Base-by-base conservation (phyloP, 2,113 vertebrate species). In the Desmodus rotundus region DNA sequence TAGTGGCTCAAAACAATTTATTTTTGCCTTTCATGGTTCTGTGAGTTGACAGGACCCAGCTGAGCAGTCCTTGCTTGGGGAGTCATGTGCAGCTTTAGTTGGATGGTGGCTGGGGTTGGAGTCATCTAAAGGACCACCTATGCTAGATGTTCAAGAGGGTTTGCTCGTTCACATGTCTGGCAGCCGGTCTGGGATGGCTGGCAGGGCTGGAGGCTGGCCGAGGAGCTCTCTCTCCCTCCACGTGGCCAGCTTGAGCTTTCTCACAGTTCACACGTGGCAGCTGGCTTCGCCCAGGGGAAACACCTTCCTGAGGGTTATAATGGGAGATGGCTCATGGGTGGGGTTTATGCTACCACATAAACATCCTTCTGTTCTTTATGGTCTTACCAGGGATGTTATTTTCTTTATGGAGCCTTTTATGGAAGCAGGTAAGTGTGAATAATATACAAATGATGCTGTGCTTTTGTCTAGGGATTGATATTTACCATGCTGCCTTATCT, bases 21-120 rank as follows among this genome's bases (percentile, higher is more conserved):
- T 91, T 91, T 97, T 77, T 91, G 43, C 88, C 67, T 93, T 61
- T 50, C 58, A 54, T 6, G 58, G 80, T 58, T 96, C 56, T 43
- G 38, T 19, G 63, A 50, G 74, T 45, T 67, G 52, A 31, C 31
- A 28, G 72, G n/a, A 72, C 26, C 45, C 5, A 8, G 38, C 3
- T 7, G 45, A 78, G 47, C 33, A n/a, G 41, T 38, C 33, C 81
- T 92, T 68, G 16, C 70, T 74, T 84, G 43, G 56, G 24, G 22
- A 50, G 17, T 76, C 76, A 43, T 12, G 16, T 4, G 63, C 24
- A 38, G 78, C 92, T 94, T 83, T 65, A 50, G 38, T 47, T 10
- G 3, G 11, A 24, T 7, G 33, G 68, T 20, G 83, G 52, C 70
- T 38, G 24, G 4, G 24, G 38, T 8, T 65, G 20, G 19, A 54